Conservation (phyloP, 2,888 invertebrate genomes). For the Ormyrus labotus region DNA sequence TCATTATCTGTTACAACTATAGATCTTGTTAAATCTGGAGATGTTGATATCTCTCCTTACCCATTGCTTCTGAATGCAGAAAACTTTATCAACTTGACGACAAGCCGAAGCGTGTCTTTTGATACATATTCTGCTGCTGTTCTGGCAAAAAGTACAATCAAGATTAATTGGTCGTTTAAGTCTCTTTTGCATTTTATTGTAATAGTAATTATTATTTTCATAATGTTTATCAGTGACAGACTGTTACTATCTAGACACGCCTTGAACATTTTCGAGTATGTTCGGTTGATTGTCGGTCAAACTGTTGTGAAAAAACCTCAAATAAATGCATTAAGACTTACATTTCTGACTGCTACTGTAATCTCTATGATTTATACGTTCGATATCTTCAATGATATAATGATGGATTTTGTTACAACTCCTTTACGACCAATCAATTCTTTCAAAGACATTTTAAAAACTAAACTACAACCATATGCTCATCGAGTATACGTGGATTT, state of each 20-base stretch:
- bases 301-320: background rate
- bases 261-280: background rate
- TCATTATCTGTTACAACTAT: background rate
- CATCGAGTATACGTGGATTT: background rate
- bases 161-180: background rate
- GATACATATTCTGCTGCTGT: background rate
- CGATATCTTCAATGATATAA: constrained; percentile 11
- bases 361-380: constrained; percentile 19
- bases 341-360: background rate
- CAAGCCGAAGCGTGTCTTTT: background rate
- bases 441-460: background rate
- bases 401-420: background rate
- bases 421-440: background rate
- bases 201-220: background rate
- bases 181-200: background rate
- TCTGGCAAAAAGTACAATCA: background rate
- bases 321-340: background rate
- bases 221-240: background rate
- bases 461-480: background rate
- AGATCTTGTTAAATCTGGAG: background rate
- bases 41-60: background rate
- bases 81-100: background rate
- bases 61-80: background rate
- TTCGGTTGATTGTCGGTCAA: background rate
- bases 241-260: background rate